Evolutionary conservation across 2,113 vertebrate genomes (phyloP).

Genomic region (Eulemur rufifrons): DNA sequence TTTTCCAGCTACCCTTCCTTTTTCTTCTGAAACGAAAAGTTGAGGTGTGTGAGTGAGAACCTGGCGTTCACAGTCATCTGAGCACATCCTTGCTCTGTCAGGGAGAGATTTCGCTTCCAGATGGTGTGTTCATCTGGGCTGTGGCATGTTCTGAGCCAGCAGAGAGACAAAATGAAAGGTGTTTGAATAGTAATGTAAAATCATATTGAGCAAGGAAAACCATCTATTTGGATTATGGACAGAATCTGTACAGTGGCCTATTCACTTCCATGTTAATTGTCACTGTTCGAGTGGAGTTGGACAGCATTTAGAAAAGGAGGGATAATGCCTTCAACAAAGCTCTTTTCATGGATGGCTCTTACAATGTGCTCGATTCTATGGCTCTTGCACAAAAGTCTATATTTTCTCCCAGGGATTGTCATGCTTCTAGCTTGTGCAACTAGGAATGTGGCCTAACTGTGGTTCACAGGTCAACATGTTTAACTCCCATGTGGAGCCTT

Average conservation of each 20-base stretch:
- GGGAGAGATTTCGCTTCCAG: neutral
- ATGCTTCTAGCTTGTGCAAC: neutral
- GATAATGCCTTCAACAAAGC: constrained; percentile 57
- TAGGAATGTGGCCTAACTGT: neutral
- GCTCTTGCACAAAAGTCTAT: constrained; percentile 31
- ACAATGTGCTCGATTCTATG: neutral
- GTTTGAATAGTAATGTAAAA: constrained; percentile 32
- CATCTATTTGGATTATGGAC: constrained; percentile 47
- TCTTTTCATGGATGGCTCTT: constrained; percentile 60
- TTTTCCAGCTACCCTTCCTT: neutral
- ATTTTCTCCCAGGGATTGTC: constrained; percentile 18
- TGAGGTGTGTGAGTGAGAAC: constrained; percentile 8
- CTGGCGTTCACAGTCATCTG: neutral
- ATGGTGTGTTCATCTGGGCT: neutral
- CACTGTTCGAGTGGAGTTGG: constrained; percentile 47
- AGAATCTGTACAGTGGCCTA: constrained; percentile 45
- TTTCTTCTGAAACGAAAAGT: constrained; percentile 32
- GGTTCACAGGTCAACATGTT: constrained; percentile 13
- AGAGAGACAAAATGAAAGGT: neutral
- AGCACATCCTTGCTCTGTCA: neutral
- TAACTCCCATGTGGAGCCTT: neutral
- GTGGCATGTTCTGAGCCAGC: neutral
- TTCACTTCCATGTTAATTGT: constrained; percentile 68
- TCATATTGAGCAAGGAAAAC: constrained; percentile 6
- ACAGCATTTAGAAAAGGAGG: constrained; percentile 50